These are phyloP conservation scores for Montipora foliosa DNA, from an alignment of 64 coral and sea anemone genomes.

Conservation along the genomic window DNA sequence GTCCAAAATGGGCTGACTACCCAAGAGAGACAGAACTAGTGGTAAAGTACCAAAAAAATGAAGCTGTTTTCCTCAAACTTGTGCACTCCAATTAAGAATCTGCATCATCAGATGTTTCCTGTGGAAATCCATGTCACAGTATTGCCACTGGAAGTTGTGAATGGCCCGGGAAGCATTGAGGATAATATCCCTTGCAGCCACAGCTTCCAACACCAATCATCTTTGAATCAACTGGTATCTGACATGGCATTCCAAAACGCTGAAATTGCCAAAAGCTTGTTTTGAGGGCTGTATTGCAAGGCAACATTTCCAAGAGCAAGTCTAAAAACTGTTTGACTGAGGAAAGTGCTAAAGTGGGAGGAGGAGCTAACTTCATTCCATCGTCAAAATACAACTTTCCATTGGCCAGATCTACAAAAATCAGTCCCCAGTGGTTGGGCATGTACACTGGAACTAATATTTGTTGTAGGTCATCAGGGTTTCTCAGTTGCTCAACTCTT, in stretches of 20 bases:
- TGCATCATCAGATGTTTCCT: background rate
- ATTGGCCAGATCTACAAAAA: conserved; percentile 25
- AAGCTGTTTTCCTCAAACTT: too few species aligned
- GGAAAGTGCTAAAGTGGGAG: background rate
- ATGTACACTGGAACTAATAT: conserved; percentile 68
- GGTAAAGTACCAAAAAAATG: too few species aligned
- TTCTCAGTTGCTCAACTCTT: background rate
- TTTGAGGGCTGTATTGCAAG: background rate
- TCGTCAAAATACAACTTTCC: conserved; percentile 65
- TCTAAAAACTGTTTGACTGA: conserved; percentile 32
- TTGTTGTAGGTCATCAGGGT: conserved; percentile 10
- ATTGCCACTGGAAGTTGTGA: conserved; percentile 10
- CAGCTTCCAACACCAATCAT: conserved; percentile 45
- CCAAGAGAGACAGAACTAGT: too few species aligned
- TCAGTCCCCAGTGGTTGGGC: conserved; percentile 55
- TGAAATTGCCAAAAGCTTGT: conserved; percentile 38
- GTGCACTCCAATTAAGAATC: background rate
- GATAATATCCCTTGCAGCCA: conserved; percentile 21
- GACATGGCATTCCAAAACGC: conserved; percentile 27
- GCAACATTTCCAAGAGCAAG: conserved; percentile 14
- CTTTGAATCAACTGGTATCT: background rate
- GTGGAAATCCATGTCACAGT: conserved; percentile 1
- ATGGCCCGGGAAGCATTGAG: background rate
- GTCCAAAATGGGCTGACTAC: too few species aligned
- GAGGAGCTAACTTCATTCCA: conserved; percentile 41